Evolutionary conservation across 1,140 invertebrate genomes (phyloP), one percentile per base, ranked within the genome.

Genomic region (Geopemphigus sp.): DNA sequence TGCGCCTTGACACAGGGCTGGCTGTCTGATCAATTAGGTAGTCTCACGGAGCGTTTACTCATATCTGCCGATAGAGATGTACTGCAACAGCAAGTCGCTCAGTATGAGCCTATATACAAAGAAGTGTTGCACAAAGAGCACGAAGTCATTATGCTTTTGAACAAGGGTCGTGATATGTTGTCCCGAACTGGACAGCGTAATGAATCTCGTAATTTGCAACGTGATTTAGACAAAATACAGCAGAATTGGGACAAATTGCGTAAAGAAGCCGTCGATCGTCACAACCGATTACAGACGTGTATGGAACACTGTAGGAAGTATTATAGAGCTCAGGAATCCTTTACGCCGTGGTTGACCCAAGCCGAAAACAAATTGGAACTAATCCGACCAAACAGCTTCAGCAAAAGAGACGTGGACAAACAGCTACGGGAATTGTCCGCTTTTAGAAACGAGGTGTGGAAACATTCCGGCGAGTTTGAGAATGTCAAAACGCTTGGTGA

Each of bases 261-360:
- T 80, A 92, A 94, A 82, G 93, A 95, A 83, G 91, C 92, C 0
- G 88, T 94, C 45, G 94, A 96, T 82, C 88, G 94, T 53, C 91
- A 96, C 82, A 94, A 91, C 1, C 88, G 92, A 83, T 86, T 97
- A 17, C 94, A 96, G 84, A 95, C 94, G 0, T 94, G 93, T 85
- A 92, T 92, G 87, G 95, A 97, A 85, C 94, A 96, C 84, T 96
- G 94, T 84, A 92, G 93, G 81, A 96, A 96, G 85, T 98, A 95
- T 86, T 92, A 93, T 83, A 90, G 90, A 82, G 90, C 91, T 3
- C 90, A 94, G 80, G 95, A 97, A 83, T 88, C 89, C 1, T 96
- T 98, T 88, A 84, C 94, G 0, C 92, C 95, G 1, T 98, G 96
- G 95, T 85, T 98, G 64, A 87, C 90, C 47, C 91, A 94, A 81